phyloP scores from a whole-genome alignment of 2,797 vertebrate species.

The Agapornis canus region DNA sequence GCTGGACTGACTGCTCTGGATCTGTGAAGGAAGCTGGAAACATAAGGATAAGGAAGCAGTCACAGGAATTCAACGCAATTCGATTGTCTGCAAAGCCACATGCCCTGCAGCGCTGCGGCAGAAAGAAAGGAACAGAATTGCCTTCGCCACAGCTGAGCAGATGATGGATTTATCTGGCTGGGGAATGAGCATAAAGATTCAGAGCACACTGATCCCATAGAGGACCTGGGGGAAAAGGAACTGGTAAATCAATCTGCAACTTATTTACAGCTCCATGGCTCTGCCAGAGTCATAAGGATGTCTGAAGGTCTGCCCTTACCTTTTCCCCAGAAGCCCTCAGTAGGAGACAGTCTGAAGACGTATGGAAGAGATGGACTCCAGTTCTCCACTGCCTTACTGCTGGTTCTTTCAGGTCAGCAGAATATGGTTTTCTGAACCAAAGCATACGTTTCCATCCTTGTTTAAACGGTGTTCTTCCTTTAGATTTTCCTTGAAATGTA shows the following conservation, averaged over 20 bases:
- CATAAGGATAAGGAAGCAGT: not conserved
- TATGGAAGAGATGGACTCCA: not conserved
- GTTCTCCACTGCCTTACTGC: not conserved
- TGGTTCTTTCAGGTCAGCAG: not conserved
- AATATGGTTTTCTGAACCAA: not conserved
- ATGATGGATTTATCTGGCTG: slow-evolving; percentile 52
- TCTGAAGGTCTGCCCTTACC: not conserved
- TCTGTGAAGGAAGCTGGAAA: not conserved
- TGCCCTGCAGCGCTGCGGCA: not conserved
- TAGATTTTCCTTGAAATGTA: not conserved
- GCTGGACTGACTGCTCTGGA: not conserved
- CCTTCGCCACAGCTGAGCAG: not conserved
- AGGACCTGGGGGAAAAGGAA: not conserved
- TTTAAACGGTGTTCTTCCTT: not conserved
- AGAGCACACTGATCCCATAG: not conserved
- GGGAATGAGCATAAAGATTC: not conserved
- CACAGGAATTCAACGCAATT: slow-evolving; percentile 1
- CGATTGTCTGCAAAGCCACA: not conserved
- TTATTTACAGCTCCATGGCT: rapidly evolving
- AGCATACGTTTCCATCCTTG: not conserved
- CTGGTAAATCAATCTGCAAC: not conserved
- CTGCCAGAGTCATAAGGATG: rapidly evolving
- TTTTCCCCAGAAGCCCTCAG: not conserved
- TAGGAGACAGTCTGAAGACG: not conserved
- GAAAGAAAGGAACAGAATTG: slow-evolving; percentile 3